Percentiles rank a stretch among this genome's conserved stretches.
These are phyloP conservation scores for Baronia brevicornis DNA, from an alignment of 2,888 invertebrate genomes.

Conservation along the genomic window DNA sequence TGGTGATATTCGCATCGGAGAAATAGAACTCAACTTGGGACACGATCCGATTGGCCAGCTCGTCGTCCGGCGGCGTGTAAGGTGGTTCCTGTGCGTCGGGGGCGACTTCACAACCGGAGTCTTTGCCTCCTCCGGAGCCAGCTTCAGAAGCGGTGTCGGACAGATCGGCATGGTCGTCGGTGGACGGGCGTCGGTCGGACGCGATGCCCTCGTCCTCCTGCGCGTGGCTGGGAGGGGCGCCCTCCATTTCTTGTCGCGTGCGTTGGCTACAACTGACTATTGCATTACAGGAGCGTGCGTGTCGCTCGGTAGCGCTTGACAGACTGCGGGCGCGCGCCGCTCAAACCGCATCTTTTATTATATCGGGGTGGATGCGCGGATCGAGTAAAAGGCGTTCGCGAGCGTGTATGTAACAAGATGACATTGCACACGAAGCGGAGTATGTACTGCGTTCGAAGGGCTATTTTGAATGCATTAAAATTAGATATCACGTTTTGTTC, in stretches of 20 bases:
- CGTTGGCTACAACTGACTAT: constrained; percentile 46
- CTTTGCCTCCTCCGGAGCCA: constrained; percentile 78
- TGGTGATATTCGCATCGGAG: constrained; percentile 94
- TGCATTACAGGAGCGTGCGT: constrained; percentile 57
- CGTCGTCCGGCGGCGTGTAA: constrained; percentile 82
- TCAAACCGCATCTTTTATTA: constrained; percentile 53
- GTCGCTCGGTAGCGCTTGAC: constrained; percentile 55
- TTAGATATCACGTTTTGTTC: constrained; percentile 3
- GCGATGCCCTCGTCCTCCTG: constrained; percentile 66
- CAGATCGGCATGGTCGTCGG: constrained; percentile 79
- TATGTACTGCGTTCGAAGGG: constrained; percentile 13
- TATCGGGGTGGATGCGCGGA: constrained; percentile 58
- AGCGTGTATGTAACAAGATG: constrained; percentile 46
- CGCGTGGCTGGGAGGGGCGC: constrained; percentile 48
- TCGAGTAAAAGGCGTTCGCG: constrained; percentile 58
- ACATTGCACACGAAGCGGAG: constrained; percentile 58
- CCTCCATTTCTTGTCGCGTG: constrained; percentile 58
- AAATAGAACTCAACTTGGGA: constrained; percentile 97
- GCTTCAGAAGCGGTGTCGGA: constrained; percentile 80
- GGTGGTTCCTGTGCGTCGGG: constrained; percentile 76
- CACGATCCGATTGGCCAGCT: constrained; percentile 85
- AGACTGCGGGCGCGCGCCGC: constrained; percentile 69
- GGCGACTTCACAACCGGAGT: constrained; percentile 81
- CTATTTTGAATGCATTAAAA: constrained; percentile 6
- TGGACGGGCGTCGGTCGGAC: constrained; percentile 62